Conservation (phyloP, 2,113 vertebrate species). For the Equus quagga region DNA sequence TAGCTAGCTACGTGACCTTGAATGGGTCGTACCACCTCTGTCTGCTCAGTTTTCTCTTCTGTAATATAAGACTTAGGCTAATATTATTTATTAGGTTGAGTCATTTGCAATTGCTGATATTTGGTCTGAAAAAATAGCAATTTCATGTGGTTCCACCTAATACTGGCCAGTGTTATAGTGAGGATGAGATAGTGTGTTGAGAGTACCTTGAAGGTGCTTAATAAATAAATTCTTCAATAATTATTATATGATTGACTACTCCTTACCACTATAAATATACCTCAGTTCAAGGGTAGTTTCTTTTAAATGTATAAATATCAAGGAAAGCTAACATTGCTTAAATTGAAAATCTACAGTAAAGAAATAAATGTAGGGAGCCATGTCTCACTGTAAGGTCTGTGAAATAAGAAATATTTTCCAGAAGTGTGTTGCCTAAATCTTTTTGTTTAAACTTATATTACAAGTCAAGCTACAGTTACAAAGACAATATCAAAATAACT, state of each 20-base stretch:
- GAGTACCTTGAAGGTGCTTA: not conserved
- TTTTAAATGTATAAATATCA: not conserved
- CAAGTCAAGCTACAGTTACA: conserved; percentile 26
- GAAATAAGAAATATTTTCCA: conserved; percentile 53
- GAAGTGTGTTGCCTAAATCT: conserved; percentile 10
- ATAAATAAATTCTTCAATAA: not conserved
- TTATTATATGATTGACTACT: not conserved
- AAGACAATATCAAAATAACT: conserved; percentile 63
- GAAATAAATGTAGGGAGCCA: not conserved
- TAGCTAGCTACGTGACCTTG: not conserved
- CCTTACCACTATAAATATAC: not conserved
- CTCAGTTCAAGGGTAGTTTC: not conserved
- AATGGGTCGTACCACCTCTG: fast-evolving
- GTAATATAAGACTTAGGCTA: not conserved
- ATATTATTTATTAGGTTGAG: not conserved
- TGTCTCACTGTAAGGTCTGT: not conserved
- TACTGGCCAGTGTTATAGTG: not conserved
- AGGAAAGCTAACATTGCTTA: conserved; percentile 43
- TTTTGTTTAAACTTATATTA: conserved; percentile 57
- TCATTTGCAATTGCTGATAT: not conserved
- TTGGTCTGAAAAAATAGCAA: not conserved
- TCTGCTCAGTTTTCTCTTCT: not conserved
- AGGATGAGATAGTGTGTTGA: not conserved
- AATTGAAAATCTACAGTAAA: conserved; percentile 46
- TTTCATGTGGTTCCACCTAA: not conserved